These are phyloP conservation scores for Sylvietta virens DNA, from an alignment of 2,113 vertebrate species.

Conservation along the genomic window DNA sequence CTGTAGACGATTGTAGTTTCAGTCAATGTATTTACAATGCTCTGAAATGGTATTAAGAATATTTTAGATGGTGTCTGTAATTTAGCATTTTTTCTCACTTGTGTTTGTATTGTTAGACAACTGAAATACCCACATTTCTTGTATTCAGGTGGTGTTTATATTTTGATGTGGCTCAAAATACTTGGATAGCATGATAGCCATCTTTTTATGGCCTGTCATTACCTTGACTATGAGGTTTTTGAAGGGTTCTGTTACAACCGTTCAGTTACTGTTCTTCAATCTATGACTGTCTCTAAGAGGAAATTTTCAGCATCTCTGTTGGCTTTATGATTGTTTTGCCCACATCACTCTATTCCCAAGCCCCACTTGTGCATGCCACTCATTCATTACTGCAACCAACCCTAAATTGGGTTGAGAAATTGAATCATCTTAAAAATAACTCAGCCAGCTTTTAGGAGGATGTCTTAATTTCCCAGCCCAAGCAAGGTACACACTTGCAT, in stretches of 20 bases:
- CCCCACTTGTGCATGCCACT: not conserved
- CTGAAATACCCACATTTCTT: not conserved
- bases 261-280: not conserved
- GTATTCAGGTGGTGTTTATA: not conserved
- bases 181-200: not conserved
- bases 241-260: not conserved
- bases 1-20: not conserved
- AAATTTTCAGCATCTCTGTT: not conserved
- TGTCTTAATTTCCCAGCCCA: not conserved
- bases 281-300: not conserved
- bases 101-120: not conserved
- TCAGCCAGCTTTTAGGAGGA: not conserved
- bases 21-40: not conserved
- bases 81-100: not conserved
- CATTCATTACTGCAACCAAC: not conserved
- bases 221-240: not conserved
- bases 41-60: not conserved
- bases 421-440: not conserved
- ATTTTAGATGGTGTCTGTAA: not conserved
- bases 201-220: not conserved
- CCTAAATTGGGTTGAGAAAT: not conserved
- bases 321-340: not conserved
- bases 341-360: not conserved
- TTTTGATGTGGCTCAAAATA: not conserved
- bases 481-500: not conserved